Percentiles rank a stretch among this genome's conserved stretches.
phyloP scores from a whole-genome alignment of 2,797 vertebrate species.

The Hydrocynus forskahlii region DNA sequence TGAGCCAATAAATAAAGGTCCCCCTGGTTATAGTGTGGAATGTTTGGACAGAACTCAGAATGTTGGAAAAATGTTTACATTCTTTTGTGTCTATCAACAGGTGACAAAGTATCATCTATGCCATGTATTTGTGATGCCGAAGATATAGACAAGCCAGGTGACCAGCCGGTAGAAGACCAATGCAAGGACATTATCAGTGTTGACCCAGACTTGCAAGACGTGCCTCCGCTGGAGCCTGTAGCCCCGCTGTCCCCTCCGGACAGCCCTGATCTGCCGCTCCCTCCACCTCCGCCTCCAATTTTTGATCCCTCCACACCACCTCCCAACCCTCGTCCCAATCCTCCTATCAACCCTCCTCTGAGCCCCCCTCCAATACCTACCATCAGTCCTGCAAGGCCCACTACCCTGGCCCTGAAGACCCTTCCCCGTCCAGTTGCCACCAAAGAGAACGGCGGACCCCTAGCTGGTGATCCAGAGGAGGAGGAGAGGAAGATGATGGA shows the following conservation, averaged over 20 bases:
- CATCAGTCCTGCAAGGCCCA: slow-evolving; percentile 69
- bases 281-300: slow-evolving; percentile 53
- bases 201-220: slow-evolving; percentile 24
- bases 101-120: slow-evolving; percentile 57
- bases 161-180: slow-evolving; percentile 53
- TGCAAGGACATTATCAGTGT: slow-evolving; percentile 60
- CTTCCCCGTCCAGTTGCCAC: slow-evolving; percentile 53
- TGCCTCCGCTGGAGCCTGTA: slow-evolving; percentile 8
- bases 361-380: slow-evolving; percentile 39
- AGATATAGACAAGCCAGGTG: neutral
- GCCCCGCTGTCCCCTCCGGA: slow-evolving; percentile 48
- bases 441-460: slow-evolving; percentile 75
- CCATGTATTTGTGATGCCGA: slow-evolving; percentile 4
- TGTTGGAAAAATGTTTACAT: neutral
- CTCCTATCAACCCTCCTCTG: slow-evolving; percentile 55
- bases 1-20: neutral
- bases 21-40: neutral
- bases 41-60: neutral
- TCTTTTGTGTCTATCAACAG: slow-evolving; percentile 57
- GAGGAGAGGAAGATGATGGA: slow-evolving; percentile 82
- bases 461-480: slow-evolving; percentile 65
- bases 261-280: slow-evolving; percentile 58
- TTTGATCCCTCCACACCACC: slow-evolving; percentile 53
- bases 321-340: slow-evolving; percentile 43
- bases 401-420: slow-evolving; percentile 68